These are phyloP conservation scores for Batillaria attramentaria DNA, from an alignment of 1,140 invertebrate species.

Conservation along the genomic window DNA sequence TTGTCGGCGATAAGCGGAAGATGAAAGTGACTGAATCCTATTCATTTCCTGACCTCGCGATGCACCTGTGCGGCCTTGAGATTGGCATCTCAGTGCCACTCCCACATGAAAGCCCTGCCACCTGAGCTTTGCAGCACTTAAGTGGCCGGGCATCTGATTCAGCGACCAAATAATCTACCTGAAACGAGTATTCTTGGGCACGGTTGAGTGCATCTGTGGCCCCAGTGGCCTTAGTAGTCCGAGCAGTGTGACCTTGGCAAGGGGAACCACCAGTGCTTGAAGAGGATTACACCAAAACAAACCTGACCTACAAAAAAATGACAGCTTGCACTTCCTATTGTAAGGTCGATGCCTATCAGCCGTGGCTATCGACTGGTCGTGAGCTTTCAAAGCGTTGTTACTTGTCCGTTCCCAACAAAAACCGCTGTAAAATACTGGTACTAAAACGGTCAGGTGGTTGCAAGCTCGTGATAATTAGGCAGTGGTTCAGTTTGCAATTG, in stretches of 20 bases:
- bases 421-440: not conserved
- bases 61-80: no score
- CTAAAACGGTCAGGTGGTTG: conserved; percentile 23
- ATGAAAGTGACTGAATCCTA: no score
- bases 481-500: conserved; percentile 33
- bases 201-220: no score
- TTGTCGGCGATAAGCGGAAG: no score
- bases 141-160: no score
- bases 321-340: conserved; percentile 44
- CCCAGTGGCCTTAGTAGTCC: not conserved
- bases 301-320: conserved; percentile 44
- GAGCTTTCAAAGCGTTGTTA: not conserved
- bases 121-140: no score
- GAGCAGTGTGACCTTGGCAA: conserved; percentile 22
- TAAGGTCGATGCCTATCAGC: not conserved
- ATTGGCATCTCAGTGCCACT: no score
- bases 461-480: conserved; percentile 39
- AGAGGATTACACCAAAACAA: conserved; percentile 38
- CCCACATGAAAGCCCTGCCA: no score
- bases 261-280: conserved; percentile 24
- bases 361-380: not conserved
- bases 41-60: no score
- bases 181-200: no score
- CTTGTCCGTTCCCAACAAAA: not conserved
- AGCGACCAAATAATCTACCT: no score